Percentiles rank a stretch among this genome's conserved stretches.
These are phyloP conservation scores for Fregata magnificens DNA, from an alignment of 2,113 vertebrate species.

Conservation along the genomic window DNA sequence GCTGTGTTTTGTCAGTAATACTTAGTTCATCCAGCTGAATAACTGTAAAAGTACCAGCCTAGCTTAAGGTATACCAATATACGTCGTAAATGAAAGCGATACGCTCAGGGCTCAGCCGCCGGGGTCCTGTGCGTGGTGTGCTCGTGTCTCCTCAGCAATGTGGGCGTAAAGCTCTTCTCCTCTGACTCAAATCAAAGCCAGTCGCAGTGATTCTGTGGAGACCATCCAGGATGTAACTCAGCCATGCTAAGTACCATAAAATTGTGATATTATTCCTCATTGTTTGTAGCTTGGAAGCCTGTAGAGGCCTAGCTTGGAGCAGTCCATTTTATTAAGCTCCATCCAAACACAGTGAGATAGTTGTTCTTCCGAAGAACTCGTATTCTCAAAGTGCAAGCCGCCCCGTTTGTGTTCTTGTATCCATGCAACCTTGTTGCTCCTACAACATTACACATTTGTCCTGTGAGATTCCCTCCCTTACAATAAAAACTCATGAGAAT, in stretches of 20 bases:
- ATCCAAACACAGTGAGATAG: conserved; percentile 43
- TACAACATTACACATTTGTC: conserved; percentile 51
- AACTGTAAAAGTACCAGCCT: background rate
- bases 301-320: conserved; percentile 37
- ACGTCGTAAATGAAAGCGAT: background rate
- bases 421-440: conserved; percentile 52
- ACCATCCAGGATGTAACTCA: conserved; percentile 39
- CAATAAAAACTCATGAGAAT: conserved; percentile 43
- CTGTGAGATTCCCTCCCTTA: conserved; percentile 53
- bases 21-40: background rate
- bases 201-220: background rate
- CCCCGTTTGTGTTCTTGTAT: conserved; percentile 47
- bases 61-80: background rate
- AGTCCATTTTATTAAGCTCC: conserved; percentile 23
- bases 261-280: conserved; percentile 40
- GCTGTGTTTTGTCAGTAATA: background rate
- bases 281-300: conserved; percentile 38
- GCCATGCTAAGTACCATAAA: conserved; percentile 17
- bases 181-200: conserved; percentile 11
- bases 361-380: background rate
- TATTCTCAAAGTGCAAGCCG: conserved; percentile 9
- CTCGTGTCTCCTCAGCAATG: background rate
- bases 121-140: background rate
- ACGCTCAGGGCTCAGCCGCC: background rate
- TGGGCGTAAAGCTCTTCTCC: conserved; percentile 12